Evolutionary conservation across 2,797 vertebrate genomes (phyloP).

Genomic region (Sebastiscus albofasciatus): DNA sequence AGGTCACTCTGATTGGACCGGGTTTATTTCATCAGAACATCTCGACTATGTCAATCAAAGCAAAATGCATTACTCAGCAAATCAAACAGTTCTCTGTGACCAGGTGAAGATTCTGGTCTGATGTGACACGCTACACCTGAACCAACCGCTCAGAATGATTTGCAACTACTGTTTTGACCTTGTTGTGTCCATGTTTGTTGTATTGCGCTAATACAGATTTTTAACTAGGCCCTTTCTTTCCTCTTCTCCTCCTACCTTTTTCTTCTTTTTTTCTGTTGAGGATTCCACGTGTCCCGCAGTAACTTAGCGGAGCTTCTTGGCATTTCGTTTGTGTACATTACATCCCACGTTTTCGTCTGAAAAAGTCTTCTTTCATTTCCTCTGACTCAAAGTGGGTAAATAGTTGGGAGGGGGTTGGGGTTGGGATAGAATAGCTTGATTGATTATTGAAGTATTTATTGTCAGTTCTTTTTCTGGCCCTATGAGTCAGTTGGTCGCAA

Average conservation of each 20-base stretch:
- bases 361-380: constrained; percentile 27
- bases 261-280: not conserved
- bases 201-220: constrained; percentile 69
- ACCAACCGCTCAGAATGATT: constrained; percentile 24
- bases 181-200: constrained; percentile 57
- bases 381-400: constrained; percentile 54
- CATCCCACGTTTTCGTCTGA: constrained; percentile 33
- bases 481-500: constrained; percentile 76
- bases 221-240: constrained; percentile 16
- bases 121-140: not conserved
- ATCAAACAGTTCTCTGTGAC: not conserved
- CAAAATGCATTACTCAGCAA: not conserved
- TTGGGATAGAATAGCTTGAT: constrained; percentile 71
- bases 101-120: not conserved
- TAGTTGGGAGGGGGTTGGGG: constrained; percentile 45
- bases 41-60: constrained; percentile 15
- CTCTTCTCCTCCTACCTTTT: not conserved
- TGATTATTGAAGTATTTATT: constrained; percentile 75
- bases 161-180: constrained; percentile 34
- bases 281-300: constrained; percentile 16
- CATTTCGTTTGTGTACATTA: constrained; percentile 41
- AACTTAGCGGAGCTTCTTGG: constrained; percentile 25
- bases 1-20: not conserved
- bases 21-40: not conserved
- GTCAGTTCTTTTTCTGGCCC: constrained; percentile 25